These are phyloP conservation scores for Macropodus opercularis DNA, from an alignment of 2,797 vertebrate species.

Conservation along the genomic window DNA sequence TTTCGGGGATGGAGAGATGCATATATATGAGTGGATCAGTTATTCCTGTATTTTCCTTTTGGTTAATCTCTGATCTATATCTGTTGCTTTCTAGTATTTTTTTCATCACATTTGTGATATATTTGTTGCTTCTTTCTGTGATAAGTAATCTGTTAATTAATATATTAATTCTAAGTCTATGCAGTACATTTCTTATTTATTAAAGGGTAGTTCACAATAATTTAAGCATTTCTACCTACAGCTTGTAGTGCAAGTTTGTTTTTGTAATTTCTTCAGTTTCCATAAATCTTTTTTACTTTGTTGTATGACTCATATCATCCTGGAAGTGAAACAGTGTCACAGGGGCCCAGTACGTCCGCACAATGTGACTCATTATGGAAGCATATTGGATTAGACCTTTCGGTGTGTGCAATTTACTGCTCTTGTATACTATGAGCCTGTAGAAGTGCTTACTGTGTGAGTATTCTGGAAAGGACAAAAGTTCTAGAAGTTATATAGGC, in stretches of 20 bases:
- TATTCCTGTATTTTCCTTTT: not conserved
- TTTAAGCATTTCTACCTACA: not conserved
- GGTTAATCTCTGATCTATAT: not conserved
- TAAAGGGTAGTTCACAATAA: too few relatives aligned
- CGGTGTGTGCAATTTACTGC: not conserved
- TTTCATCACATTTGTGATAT: not conserved
- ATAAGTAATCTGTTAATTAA: too few relatives aligned
- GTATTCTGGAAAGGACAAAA: not conserved
- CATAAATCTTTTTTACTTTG: not conserved
- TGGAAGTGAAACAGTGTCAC: not conserved
- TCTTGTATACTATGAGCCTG: not conserved
- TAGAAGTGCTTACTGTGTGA: not conserved
- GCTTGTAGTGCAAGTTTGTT: not conserved
- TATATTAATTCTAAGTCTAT: too few relatives aligned
- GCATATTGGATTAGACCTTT: not conserved
- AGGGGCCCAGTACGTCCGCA: not conserved
- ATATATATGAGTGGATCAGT: not conserved
- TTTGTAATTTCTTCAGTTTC: not conserved
- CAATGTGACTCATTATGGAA: slow-evolving; percentile 10
- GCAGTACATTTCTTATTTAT: not conserved
- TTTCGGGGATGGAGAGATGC: not conserved
- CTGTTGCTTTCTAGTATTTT: not conserved
- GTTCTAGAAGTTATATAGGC: too few relatives aligned
- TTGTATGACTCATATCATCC: slow-evolving; percentile 20
- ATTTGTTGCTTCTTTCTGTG: not conserved